phyloP scores from a whole-genome alignment of 1,140 invertebrate genomes.

The Zaprionus africanus region DNA sequence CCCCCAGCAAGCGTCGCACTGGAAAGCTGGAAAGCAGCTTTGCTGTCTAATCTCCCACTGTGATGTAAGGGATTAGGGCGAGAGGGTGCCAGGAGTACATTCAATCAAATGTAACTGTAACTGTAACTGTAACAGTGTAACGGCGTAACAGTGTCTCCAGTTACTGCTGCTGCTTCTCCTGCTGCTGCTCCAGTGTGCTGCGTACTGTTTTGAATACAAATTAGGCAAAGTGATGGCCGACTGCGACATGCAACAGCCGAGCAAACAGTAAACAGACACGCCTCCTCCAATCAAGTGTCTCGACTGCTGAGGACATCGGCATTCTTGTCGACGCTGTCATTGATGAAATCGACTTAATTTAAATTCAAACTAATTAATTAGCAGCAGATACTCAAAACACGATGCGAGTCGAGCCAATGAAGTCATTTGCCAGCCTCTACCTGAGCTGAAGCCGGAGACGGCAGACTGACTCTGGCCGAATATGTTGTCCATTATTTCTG shows the following conservation, averaged over 20 bases:
- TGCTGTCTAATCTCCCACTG: slow-evolving; percentile 49
- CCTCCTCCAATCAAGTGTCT: slow-evolving; percentile 65
- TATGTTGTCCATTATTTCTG: slow-evolving; percentile 26
- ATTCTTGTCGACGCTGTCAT: slow-evolving; percentile 49
- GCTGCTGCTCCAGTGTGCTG: neutral
- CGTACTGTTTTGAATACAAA: slow-evolving; percentile 76
- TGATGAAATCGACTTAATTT: slow-evolving; percentile 71
- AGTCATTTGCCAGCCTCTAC: slow-evolving; percentile 37
- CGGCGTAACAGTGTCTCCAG: slow-evolving; percentile 28
- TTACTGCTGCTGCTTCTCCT: neutral
- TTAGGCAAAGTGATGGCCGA: slow-evolving; percentile 69
- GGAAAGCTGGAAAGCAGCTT: slow-evolving; percentile 58
- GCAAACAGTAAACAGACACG: slow-evolving; percentile 25
- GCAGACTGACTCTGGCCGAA: slow-evolving; percentile 11
- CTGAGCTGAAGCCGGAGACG: neutral
- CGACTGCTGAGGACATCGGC: slow-evolving; percentile 33
- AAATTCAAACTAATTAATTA: slow-evolving; percentile 83
- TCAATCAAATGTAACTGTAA: slow-evolving; percentile 77
- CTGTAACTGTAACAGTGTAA: slow-evolving; percentile 54
- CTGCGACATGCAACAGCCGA: slow-evolving; percentile 54
- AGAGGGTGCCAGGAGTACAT: slow-evolving; percentile 49
- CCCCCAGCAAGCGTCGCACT: slow-evolving; percentile 43
- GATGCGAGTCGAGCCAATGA: slow-evolving; percentile 23
- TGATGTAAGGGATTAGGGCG: neutral
- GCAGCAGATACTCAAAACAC: slow-evolving; percentile 17